A percentile compares a stretch with the other conserved stretches of the same genome.
Evolutionary conservation across 2,113 vertebrate species (phyloP).

Genomic region (Neolamprologus brichardi): DNA sequence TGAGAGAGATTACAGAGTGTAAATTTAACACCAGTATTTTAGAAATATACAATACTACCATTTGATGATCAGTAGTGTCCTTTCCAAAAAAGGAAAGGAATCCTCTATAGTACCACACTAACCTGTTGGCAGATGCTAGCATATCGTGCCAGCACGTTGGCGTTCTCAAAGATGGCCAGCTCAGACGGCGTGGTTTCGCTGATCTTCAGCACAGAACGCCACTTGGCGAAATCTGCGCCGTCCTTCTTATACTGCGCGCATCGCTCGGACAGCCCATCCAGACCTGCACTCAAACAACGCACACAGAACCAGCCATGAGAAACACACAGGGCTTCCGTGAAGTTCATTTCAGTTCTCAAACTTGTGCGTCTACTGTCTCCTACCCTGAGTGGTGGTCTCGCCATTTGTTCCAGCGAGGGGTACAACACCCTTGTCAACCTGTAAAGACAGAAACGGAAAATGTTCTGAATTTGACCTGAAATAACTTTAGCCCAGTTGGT

Average conservation of each 20-base stretch:
- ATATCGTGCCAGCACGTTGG: constrained; percentile 94
- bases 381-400: constrained; percentile 97
- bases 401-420: constrained; percentile 92
- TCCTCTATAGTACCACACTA: background rate
- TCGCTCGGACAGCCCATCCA: constrained; percentile 92
- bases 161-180: constrained; percentile 92
- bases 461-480: background rate
- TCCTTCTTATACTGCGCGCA: constrained; percentile 99
- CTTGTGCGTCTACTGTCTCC: background rate
- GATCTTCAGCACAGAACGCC: constrained; percentile 94
- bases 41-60: background rate
- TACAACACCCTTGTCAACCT: constrained; percentile 97
- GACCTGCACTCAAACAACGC: constrained; percentile 64
- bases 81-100: background rate
- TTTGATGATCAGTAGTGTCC: background rate
- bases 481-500: background rate
- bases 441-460: background rate
- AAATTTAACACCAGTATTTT: background rate
- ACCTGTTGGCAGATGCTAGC: constrained; percentile 99
- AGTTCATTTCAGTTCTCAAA: background rate
- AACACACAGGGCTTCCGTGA: background rate
- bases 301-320: background rate
- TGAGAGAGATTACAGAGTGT: constrained; percentile 33
- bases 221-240: constrained; percentile 94
- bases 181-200: constrained; percentile 86